A percentile compares a stretch with the other conserved stretches of the same genome.
Conservation (phyloP, 2,888 invertebrate species). For the Diplolepis rosae region DNA sequence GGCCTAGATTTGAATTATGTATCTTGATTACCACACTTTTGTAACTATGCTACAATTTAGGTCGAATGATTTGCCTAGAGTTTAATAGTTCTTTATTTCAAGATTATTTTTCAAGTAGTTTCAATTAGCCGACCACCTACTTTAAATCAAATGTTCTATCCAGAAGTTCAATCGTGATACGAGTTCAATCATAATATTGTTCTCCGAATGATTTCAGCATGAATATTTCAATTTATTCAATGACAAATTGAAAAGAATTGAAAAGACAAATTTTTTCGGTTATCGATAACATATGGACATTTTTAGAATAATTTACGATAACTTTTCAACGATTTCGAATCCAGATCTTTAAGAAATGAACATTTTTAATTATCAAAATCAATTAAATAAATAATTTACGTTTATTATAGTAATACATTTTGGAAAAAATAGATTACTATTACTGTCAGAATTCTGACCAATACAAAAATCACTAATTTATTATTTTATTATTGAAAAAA, state of each 20-base stretch:
- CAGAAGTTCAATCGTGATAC: neutral
- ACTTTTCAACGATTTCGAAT: conserved; percentile 36
- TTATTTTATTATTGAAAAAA: too few species aligned
- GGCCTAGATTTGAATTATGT: conserved; percentile 20
- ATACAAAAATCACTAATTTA: too few species aligned
- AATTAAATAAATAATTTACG: neutral
- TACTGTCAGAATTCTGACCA: too few species aligned
- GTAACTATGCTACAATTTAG: conserved; percentile 11
- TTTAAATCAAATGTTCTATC: neutral
- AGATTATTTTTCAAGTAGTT: neutral
- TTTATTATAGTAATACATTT: too few species aligned
- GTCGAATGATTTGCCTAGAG: neutral
- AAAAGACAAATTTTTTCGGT: conserved; percentile 59
- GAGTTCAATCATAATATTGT: too few species aligned
- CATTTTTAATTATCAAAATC: neutral
- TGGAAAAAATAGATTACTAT: too few species aligned
- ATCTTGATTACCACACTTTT: neutral
- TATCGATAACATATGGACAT: conserved; percentile 66
- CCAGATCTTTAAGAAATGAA: neutral
- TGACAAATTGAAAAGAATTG: too few species aligned
- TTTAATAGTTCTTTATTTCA: conserved; percentile 7
- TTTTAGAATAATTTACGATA: conserved; percentile 49
- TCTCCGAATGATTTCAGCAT: too few species aligned
- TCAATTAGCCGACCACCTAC: neutral
- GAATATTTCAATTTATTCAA: too few species aligned